Evolutionary conservation across 53 echinoderm and acorn worm genomes (phyloP).

Genomic region (Antedon mediterranea): DNA sequence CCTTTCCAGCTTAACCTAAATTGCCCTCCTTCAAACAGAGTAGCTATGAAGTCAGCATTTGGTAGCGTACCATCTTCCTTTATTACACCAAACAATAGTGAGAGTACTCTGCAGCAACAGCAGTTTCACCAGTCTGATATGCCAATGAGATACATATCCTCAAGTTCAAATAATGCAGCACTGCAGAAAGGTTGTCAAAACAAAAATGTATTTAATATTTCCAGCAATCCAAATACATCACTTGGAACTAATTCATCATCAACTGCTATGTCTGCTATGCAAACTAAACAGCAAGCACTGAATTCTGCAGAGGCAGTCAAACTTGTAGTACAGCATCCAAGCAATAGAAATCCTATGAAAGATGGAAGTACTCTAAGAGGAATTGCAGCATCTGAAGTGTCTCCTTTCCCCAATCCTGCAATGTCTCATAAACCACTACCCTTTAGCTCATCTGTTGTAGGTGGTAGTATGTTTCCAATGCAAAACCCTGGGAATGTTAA

Average conservation of each 20-base stretch:
- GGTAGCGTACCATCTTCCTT: slow-evolving; percentile 6
- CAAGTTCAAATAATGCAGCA: background rate
- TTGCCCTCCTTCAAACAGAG: slow-evolving; percentile 4
- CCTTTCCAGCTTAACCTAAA: slow-evolving; percentile 9
- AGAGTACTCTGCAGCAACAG: background rate
- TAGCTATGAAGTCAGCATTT: slow-evolving; percentile 1
- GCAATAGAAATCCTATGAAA: background rate
- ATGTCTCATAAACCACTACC: background rate
- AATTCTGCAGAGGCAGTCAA: background rate
- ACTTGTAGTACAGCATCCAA: background rate
- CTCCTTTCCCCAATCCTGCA: background rate
- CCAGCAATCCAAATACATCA: slow-evolving; percentile 15
- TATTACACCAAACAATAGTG: background rate
- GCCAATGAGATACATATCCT: background rate
- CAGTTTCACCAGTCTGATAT: slow-evolving; percentile 3
- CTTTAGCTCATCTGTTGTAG: background rate
- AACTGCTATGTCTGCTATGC: slow-evolving; percentile 7
- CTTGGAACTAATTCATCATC: background rate
- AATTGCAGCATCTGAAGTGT: background rate
- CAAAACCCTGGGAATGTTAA: background rate
- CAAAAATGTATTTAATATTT: slow-evolving; percentile 3
- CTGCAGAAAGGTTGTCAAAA: background rate
- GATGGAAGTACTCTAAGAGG: background rate
- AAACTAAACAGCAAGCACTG: background rate
- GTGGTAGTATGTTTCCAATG: background rate